Evolutionary conservation across 2,797 vertebrate species (phyloP), one percentile per base, ranked within the genome.

Genomic region (Enteromius unitaeniatus): DNA sequence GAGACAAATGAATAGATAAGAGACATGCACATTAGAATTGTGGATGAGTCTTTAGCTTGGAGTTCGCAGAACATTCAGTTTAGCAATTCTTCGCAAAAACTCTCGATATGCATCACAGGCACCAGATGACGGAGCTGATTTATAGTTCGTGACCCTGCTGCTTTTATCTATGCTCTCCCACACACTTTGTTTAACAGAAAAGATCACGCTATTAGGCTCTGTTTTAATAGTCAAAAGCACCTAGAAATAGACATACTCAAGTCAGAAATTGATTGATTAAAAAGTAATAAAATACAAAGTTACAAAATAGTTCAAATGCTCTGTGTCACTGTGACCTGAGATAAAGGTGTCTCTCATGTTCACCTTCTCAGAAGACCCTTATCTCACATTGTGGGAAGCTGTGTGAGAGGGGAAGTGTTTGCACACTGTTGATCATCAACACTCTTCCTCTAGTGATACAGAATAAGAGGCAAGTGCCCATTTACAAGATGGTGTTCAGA

Each of bases 371-470:
- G 37, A 68, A 77, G 3, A 58, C 51, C 47, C 60, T 68, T 83
- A 68, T 83, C 73, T 83, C 2, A 34, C 23, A 13, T 37, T 17
- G 45, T 28, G 49, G 19, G 72, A 28, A 51, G 11, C 45, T n/a
- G 34, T 67, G 28, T 74, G 47, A 65, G 19, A 73, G 58, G 14
- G 37, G 45, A 81, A 64, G n/a, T 64, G 45, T 78, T 45, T 82
- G 65, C 31, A 68, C 47, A 49, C 28, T 26, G 69, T 64, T 74
- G 79, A 37, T 81, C 13, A 49, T 81, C 42, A 47, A n/a, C 26
- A 23, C n/a, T 76, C 65, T 74, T 68, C 8, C 17, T 79, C 6
- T n/a, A 85, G 70, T 67, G 60, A 62, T 74, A 17, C 77, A 74
- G 21, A 45, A 74, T 13, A 49, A 64, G 19, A 21, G 62, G 10